Percentiles rank a stretch among this genome's conserved stretches.
These are phyloP conservation scores for Stratiomys singularior DNA, from an alignment of 2,888 invertebrate species.

Conservation along the genomic window DNA sequence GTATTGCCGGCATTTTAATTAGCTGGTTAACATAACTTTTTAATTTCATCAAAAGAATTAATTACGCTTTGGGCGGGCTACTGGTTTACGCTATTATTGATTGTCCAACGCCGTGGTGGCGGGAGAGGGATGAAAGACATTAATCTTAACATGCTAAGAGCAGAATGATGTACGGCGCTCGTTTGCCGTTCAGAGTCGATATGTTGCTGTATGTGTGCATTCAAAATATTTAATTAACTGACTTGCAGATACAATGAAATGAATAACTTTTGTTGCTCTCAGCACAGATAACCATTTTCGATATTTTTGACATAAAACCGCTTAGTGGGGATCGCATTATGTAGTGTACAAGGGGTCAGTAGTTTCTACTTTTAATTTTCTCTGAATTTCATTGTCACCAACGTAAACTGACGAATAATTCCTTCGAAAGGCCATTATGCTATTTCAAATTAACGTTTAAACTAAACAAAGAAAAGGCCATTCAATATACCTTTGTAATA, in stretches of 20 bases:
- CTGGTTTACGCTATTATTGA: conserved; percentile 40
- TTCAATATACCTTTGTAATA: too few relatives aligned
- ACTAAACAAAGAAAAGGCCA: too few relatives aligned
- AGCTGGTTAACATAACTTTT: conserved; percentile 48
- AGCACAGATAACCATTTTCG: too few relatives aligned
- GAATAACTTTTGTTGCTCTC: neutral
- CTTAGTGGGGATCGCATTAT: too few relatives aligned
- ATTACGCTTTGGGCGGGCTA: conserved; percentile 48
- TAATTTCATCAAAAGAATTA: conserved; percentile 47
- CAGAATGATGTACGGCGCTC: conserved; percentile 38
- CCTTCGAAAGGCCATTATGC: too few relatives aligned
- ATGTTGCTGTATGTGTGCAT: neutral
- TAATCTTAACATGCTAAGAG: conserved; percentile 38
- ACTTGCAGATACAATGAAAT: neutral
- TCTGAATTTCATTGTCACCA: too few relatives aligned
- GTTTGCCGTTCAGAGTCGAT: neutral
- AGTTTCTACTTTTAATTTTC: too few relatives aligned
- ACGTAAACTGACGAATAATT: too few relatives aligned
- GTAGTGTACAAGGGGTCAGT: too few relatives aligned
- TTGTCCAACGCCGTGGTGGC: neutral
- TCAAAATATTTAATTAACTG: conserved; percentile 21
- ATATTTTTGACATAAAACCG: too few relatives aligned
- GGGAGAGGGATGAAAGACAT: neutral
- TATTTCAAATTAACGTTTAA: too few relatives aligned
- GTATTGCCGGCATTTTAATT: conserved; percentile 47